Base-by-base conservation (phyloP, 2,888 invertebrate genomes). In the Minunthozetes semirufus region DNA sequence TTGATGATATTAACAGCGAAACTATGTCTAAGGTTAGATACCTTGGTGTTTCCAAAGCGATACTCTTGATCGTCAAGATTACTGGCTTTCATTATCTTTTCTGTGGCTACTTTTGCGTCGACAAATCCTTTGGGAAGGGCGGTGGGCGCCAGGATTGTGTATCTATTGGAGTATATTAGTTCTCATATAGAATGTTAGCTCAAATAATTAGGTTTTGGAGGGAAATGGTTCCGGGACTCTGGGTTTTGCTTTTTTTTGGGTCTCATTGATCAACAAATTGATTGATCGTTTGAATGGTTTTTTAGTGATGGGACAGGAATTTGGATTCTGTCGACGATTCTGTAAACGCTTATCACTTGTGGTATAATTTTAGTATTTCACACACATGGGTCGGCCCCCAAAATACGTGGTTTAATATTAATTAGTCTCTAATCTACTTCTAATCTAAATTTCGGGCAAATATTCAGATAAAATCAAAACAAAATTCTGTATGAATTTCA, bases 1-100 rank as follows among this genome's bases (percentile, higher is more conserved):
- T 1, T 9, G 42, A 42, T 13, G 42, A 13, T 9, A 42, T n/a
- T 50, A 27, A 59, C 15, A 59, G 19, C 59, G 27, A 15, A 22
- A 27, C 27, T 59, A 13, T n/a, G n/a, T 3, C 17, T 4, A 15
- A 48, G 3, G 13, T 6, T 53, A 53, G 17, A 29, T 59, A 78
- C 80, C 79, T 80, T 80, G n/a, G 79, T 79, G 56, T 77, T 75
- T 72, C 80, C 80, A 72, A 79, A 79, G 19, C 95, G 90, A 88
- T 89, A 98, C 85, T 94, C 93, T 85, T 96, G 95, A 80, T 90
- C 86, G 84, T 94, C 94, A 86, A 98, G 88, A 85, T 89, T 89
- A 85, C 90, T 88, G 81, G 86, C 85, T 80, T 90, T 90, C 86
- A 93, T 88, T 86, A 95, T 77, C 75, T 80, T 91, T 78, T 80